Evolutionary conservation across 2,113 vertebrate genomes (phyloP), one percentile per base, ranked within the genome.

Genomic region (Notarius quadriscutis): DNA sequence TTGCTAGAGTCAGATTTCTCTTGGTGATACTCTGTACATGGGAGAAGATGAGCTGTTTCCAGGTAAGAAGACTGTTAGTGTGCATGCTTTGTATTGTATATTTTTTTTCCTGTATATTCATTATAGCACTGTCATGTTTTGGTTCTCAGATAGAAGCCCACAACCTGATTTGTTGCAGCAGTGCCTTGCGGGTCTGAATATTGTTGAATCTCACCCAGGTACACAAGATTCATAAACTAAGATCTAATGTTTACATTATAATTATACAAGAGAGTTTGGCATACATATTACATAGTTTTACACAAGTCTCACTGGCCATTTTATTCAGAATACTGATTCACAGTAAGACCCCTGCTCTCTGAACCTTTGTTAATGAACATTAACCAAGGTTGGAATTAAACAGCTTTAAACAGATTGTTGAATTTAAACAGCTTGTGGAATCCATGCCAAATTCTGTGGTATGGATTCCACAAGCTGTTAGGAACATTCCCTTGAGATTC

Each of bases 41-140:
- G 48, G 67, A 55, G 78, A 89, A 11, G 87, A 89, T 0, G 2
- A 27, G 20, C 1, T 90, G 18, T 90, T 77, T 81, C 2, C 17
- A 85, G 90, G 94, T 94, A 85, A 89, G 80, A 62, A 9, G 34
- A 50, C 30, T 50, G 20, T 41, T 18, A 84, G 63, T 7, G 10
- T 83, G 22, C 48, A 18, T n/a, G 48, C 62, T 10, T 55, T 50
- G 4, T 20, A 1, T 15, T 50, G 2, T 17, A 7, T 17, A n/a
- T 51, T 25, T 67, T 25, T 18, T 34, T 25, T 1, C 48, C 60
- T 67, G 65, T 53, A 7, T 41, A 48, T 55, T 86, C 48, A 81
- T 20, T 4, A 11, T 14, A 12, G n/a, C 30, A 18, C n/a, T 75
- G 7, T 15, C 20, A 12, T 81, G 27, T 63, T 82, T 63, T 50